These are phyloP conservation scores for Serilophus lunatus DNA, from an alignment of 2,113 vertebrate species.

Conservation along the genomic window DNA sequence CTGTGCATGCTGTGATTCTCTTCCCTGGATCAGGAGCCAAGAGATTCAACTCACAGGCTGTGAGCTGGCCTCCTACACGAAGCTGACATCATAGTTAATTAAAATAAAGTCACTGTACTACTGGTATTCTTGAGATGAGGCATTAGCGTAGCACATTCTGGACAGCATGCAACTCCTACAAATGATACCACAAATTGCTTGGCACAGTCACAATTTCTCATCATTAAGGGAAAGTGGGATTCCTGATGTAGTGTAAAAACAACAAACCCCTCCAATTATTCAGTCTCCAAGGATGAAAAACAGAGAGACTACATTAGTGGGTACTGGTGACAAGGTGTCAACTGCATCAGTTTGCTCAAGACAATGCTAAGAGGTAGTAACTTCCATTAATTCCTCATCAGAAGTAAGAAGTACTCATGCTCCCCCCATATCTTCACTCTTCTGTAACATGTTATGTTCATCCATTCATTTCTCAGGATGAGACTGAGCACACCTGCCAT, in stretches of 20 bases:
- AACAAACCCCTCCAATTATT: background rate
- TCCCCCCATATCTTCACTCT: background rate
- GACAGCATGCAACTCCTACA: background rate
- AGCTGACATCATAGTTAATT: constrained; percentile 58
- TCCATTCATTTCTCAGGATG: background rate
- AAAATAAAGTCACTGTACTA: background rate
- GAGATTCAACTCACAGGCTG: background rate
- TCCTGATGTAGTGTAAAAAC: background rate
- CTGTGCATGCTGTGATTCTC: background rate
- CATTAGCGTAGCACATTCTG: constrained; percentile 1
- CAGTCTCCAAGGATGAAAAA: background rate
- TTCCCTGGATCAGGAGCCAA: background rate
- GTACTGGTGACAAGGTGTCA: background rate
- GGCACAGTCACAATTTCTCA: background rate
- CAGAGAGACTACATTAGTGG: background rate
- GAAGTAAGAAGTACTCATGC: background rate
- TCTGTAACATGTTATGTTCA: background rate
- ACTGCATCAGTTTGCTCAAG: background rate
- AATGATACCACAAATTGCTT: constrained; percentile 31
- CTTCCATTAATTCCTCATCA: background rate
- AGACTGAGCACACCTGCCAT: background rate
- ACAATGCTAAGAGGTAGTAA: background rate
- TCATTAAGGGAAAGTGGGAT: background rate
- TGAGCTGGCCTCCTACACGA: background rate
- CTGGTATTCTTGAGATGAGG: constrained; percentile 1